These are phyloP conservation scores for Megaustenia siamemsis DNA, from an alignment of 2,888 invertebrate species.

Conservation along the genomic window DNA sequence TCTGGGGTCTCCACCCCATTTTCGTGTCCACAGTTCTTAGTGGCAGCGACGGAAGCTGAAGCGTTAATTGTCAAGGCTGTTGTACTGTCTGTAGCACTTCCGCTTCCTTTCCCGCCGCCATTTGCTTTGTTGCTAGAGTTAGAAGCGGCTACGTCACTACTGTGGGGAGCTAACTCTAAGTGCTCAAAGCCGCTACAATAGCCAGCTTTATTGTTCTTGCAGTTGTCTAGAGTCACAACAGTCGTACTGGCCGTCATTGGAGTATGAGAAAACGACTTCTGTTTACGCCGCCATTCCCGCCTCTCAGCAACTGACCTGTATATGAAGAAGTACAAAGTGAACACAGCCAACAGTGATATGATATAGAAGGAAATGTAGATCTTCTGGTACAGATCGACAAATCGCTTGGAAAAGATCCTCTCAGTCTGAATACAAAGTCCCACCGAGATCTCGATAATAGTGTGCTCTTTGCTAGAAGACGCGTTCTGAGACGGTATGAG, in stretches of 20 bases:
- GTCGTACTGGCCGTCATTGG: constrained; percentile 53
- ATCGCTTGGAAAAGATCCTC: constrained; percentile 57
- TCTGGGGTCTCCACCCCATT: constrained; percentile 36
- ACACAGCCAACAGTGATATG: constrained; percentile 69
- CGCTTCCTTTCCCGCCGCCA: not conserved
- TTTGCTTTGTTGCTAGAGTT: constrained; percentile 1
- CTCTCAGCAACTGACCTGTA: constrained; percentile 70
- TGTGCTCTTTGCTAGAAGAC: not conserved
- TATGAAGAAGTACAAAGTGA: constrained; percentile 71
- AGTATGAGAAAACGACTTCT: constrained; percentile 57
- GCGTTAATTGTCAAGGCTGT: not conserved
- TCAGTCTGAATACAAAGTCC: constrained; percentile 60
- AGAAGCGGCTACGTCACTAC: not conserved
- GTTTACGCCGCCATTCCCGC: constrained; percentile 60
- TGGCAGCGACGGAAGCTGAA: not conserved
- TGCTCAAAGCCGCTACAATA: not conserved
- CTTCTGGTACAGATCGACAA: constrained; percentile 65
- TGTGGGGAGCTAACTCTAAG: constrained; percentile 27
- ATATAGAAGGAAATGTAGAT: constrained; percentile 68
- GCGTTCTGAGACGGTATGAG: no score
- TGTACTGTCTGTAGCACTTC: not conserved
- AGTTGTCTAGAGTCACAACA: not conserved
- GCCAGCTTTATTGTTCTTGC: not conserved
- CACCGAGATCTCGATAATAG: not conserved
- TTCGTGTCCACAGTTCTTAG: constrained; percentile 20